Conservation (phyloP, 2,888 invertebrate species). For the Lasioglossum morio region DNA sequence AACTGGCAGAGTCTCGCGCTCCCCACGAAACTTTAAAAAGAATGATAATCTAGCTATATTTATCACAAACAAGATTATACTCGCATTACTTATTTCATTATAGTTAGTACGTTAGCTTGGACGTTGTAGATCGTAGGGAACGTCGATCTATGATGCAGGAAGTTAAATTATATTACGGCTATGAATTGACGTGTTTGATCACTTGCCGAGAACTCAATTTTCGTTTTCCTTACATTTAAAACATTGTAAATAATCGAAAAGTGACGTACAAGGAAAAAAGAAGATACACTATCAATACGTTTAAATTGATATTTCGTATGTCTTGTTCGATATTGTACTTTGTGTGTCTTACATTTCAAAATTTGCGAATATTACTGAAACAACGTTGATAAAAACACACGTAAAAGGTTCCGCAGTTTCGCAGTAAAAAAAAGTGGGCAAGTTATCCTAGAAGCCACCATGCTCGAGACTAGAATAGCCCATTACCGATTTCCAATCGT, state of each 20-base stretch:
- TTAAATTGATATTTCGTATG: not conserved
- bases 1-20: not conserved
- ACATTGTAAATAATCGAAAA: slow-evolving; percentile 7
- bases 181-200: not conserved
- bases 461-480: not conserved
- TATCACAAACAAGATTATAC: not conserved
- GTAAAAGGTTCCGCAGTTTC: not conserved
- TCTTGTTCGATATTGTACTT: not conserved
- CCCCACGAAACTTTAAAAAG: not conserved
- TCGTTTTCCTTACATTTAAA: not conserved
- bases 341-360: not conserved
- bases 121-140: not conserved
- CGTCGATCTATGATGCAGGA: not conserved
- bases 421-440: not conserved
- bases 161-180: not conserved
- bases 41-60: not conserved
- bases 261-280: not conserved
- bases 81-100: not conserved
- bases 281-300: not conserved
- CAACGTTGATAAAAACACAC: not conserved
- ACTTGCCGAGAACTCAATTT: not conserved
- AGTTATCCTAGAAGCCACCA: not conserved
- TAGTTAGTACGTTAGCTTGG: not conserved
- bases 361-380: not conserved
- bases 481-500: slow-evolving; percentile 13